Base-by-base conservation (phyloP, 2,113 vertebrate species). In the Hippocampus guttulatus region DNA sequence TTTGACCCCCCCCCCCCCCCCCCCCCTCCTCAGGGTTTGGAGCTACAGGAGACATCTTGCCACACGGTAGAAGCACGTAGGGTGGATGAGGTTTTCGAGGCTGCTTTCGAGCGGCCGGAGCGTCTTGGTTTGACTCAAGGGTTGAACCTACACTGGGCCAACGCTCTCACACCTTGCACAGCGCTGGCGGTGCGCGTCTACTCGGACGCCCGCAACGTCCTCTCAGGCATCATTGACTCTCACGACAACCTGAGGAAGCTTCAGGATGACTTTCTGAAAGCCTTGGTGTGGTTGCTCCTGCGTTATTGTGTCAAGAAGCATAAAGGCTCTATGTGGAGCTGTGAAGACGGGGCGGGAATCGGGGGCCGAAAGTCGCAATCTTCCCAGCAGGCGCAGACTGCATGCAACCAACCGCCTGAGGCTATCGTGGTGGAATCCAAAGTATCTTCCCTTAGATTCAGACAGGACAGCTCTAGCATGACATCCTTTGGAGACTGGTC, bases 41-140 rank as follows among this genome's bases (percentile, higher is more conserved):
- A 99, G 91, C 89, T 99, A 64, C 96, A 98, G 88, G 97, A 98
- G 88, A 99, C 97, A 0, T 98, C 97, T 9, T 98, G 97, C 81
- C 97, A 99, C 80, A 95, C 96, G 6, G 95, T 94, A 75, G 97
- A 99, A 91, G 97, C 96, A 40, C 94, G 91, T 70, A 91, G 93
- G 80, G 95, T 99, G 64, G 96, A 98, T 68, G 96, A 99, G 87
- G 93, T 99, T 63, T 99, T 99, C 71, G 95, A 95, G 86, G 91
- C 84, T 58, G 95, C 95, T 10, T 97, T 98, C 43, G 93, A 95
- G 75, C 91, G 91, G 5, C 91, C 94, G 5, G 94, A 96, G 71
- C 80, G 76, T 45, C 68, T 89, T 0, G 90, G 90, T 74, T 76
- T 91, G 60, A 89, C 92, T 30, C 90, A 92, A 64, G 91, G 93